A percentile compares a stretch with the other conserved stretches of the same genome.
Evolutionary conservation across 2,888 invertebrate genomes (phyloP).

Genomic region (Nasonia oneida): DNA sequence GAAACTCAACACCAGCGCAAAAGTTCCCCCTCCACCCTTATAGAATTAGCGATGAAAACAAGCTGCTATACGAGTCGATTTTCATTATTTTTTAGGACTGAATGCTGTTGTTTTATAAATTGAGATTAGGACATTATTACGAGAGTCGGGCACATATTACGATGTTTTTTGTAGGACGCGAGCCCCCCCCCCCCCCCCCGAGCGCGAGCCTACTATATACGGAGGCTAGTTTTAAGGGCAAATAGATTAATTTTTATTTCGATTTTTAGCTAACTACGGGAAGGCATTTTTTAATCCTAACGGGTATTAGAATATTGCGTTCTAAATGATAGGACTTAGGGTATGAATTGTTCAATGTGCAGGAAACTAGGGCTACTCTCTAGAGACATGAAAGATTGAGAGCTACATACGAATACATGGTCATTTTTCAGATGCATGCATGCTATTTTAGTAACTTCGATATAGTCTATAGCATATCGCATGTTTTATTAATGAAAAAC

Average conservation of each 20-base stretch:
- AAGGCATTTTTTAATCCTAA: neutral
- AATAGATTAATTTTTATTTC: neutral
- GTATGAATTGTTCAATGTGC: neutral
- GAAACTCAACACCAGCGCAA: neutral
- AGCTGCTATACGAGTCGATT: no score
- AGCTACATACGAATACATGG: neutral
- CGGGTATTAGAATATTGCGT: neutral
- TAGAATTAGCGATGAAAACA: no score
- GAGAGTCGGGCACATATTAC: neutral
- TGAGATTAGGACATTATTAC: no score
- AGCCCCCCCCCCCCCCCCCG: no score
- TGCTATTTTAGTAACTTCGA: neutral
- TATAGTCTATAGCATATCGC: neutral
- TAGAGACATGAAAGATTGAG: neutral
- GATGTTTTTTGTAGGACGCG: neutral
- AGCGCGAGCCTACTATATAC: neutral
- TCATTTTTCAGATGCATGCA: neutral
- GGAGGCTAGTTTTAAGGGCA: neutral
- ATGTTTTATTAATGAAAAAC: neutral
- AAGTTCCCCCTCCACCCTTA: no score
- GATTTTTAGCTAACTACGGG: neutral
- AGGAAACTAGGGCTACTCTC: neutral
- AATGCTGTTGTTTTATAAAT: no score
- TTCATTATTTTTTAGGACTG: no score
- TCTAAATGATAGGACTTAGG: neutral